Evolutionary conservation across 2,888 invertebrate species (phyloP), one percentile per base, ranked within the genome.

Genomic region (Pristionchus arcanus): DNA sequence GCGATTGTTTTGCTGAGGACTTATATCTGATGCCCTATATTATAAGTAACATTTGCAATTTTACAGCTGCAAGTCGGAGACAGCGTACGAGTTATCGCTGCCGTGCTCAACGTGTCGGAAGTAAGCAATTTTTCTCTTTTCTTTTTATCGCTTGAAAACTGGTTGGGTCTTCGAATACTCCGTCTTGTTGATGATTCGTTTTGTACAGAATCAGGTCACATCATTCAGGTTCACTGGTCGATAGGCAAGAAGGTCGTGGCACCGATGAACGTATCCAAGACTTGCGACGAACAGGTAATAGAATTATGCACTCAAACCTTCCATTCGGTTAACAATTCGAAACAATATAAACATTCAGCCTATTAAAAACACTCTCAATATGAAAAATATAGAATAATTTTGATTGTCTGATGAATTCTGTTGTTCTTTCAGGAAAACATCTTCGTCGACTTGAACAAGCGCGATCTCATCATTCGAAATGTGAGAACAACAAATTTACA

Each of bases 381-480:
- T n/a, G n/a, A 49, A 49, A 49, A 49, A 13, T 0, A 49, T 11
- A 42, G 13, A 49, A 49, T 49, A 49, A 7, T 3, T 49, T 9
- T 13, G 59, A 59, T 16, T 1, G 59, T 15, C 15, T 19, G 21
- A 59, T 11, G 5, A 49, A 9, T 11, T 0, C 19, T 59, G 1
- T 3, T 5, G 19, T 59, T 0, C 21, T 21, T 59, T 16, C 59
- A 25, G 77, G 42, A 25, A 25, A 77, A 77, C 74, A 34, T 77
- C n/a, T 77, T 77, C 77, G 49, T 77, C 2, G 77, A 77, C 77
- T 2, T 16, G 19, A 74, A 74, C 74, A n/a, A 34, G 11, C 77
- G 77, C 77, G 77, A 77, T 77, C 77, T 77, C 37, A 77, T 77
- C 77, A 77, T 77, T 77, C 77, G 21, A 34, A 1, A 42, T 21